Percentiles rank a stretch among this genome's conserved stretches.
Conservation (phyloP, 2,113 vertebrate genomes). For the Pseudorasbora parva region DNA sequence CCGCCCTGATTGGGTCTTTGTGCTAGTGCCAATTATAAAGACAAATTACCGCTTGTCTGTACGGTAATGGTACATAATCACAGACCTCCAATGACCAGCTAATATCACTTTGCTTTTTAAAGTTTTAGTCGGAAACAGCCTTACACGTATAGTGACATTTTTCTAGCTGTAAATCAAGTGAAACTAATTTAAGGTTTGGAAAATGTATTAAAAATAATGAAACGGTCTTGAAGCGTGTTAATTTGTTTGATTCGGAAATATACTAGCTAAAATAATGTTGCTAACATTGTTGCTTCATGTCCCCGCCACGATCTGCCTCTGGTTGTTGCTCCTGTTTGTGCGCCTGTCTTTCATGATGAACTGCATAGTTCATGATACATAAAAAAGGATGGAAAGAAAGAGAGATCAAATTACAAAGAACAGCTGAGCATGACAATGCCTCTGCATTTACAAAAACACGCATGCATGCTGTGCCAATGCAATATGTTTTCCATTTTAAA, state of each 20-base stretch:
- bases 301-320: not conserved
- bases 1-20: constrained; percentile 31
- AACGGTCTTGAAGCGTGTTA: not conserved
- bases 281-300: not conserved
- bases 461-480: constrained; percentile 39
- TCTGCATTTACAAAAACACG: constrained; percentile 5
- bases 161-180: constrained; percentile 1
- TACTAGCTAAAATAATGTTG: not conserved
- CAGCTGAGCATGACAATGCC: constrained; percentile 26
- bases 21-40: constrained; percentile 27
- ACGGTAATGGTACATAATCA: constrained; percentile 28
- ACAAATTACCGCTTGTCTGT: constrained; percentile 44
- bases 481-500: constrained; percentile 48
- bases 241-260: constrained; percentile 1
- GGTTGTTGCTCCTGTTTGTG: not conserved
- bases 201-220: not conserved
- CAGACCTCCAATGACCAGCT: constrained; percentile 37
- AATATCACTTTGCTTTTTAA: constrained; percentile 40
- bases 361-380: not conserved
- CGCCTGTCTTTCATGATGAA: not conserved
- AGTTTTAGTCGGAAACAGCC: constrained; percentile 23
- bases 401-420: not conserved
- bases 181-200: not conserved
- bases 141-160: not conserved
- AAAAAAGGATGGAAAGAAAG: not conserved